phyloP scores from a whole-genome alignment of 2,888 invertebrate species.

The Abrostola triplasia region DNA sequence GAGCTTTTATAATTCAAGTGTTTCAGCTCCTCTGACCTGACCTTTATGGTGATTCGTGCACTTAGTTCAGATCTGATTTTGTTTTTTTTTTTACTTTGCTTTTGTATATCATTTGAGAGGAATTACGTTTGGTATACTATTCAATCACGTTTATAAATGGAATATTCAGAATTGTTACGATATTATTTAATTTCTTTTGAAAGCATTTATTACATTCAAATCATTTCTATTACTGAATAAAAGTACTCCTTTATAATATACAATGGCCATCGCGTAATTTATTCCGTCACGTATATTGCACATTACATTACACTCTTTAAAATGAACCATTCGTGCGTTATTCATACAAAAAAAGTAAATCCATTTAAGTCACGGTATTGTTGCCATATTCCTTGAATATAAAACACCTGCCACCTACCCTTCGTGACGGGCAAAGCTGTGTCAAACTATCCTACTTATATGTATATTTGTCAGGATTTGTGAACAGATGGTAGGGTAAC shows the following conservation, averaged over 20 bases:
- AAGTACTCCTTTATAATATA: not conserved
- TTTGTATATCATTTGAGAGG: not conserved
- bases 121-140: not conserved
- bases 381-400: constrained; percentile 61
- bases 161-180: not conserved
- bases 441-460: constrained; percentile 50
- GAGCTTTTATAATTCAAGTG: constrained; percentile 28
- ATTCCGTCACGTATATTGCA: constrained; percentile 33
- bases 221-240: not conserved
- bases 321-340: constrained; percentile 49
- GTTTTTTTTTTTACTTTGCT: not conserved
- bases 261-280: constrained; percentile 6
- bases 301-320: constrained; percentile 31
- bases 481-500: constrained; percentile 24
- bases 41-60: not conserved
- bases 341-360: constrained; percentile 61
- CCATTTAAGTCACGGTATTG: constrained; percentile 57
- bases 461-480: constrained; percentile 34
- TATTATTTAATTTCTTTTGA: not conserved
- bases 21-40: constrained; percentile 1
- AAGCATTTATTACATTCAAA: not conserved
- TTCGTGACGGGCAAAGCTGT: constrained; percentile 43
- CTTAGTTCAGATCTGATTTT: not conserved
- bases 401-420: constrained; percentile 55
- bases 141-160: not conserved